phyloP scores from a whole-genome alignment of 2,113 vertebrate species.

The Ochotona curzoniae region DNA sequence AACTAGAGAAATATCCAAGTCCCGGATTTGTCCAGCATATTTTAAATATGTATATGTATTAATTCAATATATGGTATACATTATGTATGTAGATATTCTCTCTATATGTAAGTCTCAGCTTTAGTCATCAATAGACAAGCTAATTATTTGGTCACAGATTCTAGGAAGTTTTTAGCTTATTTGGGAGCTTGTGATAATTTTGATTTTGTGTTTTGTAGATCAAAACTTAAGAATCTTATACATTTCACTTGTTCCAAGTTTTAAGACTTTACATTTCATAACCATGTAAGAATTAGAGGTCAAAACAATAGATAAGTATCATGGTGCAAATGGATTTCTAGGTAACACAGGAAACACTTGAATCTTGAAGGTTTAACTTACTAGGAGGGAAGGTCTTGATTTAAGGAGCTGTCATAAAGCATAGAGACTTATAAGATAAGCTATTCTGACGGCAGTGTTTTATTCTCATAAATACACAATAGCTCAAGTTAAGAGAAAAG shows the following conservation, averaged over 20 bases:
- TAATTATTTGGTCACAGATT: slow-evolving; percentile 53
- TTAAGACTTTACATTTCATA: slow-evolving; percentile 47
- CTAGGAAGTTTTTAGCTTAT: slow-evolving; percentile 57
- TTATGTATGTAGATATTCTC: too few relatives aligned
- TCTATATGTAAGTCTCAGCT: slow-evolving; percentile 41
- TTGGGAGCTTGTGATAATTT: slow-evolving; percentile 15
- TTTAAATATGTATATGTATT: not conserved
- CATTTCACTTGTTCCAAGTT: slow-evolving; percentile 17
- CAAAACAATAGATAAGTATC: not conserved
- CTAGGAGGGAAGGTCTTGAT: not conserved
- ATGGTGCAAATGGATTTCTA: not conserved
- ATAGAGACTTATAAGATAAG: not conserved
- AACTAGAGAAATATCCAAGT: not conserved
- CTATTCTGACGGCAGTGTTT: not conserved
- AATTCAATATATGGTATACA: too few relatives aligned
- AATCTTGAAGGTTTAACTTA: slow-evolving; percentile 10
- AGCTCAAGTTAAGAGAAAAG: not conserved
- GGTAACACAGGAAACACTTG: slow-evolving; percentile 3
- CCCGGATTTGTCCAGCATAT: slow-evolving; percentile 42
- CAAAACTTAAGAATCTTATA: not conserved
- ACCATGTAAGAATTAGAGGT: not conserved
- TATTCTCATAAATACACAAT: not conserved
- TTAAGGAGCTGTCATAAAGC: not conserved
- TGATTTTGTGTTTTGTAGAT: slow-evolving; percentile 41
- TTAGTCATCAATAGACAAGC: not conserved